Percentiles rank a stretch among this genome's conserved stretches.
phyloP scores from a whole-genome alignment of 92 coral and sea anemone genomes.

The Anthopleura xanthogrammica region DNA sequence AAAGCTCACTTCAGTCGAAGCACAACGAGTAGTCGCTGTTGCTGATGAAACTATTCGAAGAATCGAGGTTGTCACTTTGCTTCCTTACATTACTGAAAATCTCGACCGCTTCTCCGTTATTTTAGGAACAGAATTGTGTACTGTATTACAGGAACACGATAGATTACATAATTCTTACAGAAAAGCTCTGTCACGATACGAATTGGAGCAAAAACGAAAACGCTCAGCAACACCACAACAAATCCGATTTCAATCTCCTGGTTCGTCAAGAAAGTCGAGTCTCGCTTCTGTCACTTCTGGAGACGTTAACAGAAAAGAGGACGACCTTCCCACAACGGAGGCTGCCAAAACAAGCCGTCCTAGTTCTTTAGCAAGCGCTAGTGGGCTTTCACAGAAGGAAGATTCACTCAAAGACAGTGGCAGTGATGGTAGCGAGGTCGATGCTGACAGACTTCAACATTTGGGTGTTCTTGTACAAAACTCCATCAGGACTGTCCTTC shows the following conservation, averaged over 20 bases:
- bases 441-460: constrained; percentile 40
- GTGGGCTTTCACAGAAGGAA: constrained; percentile 22
- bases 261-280: constrained; percentile 76
- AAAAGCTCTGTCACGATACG: constrained; percentile 71
- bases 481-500: constrained; percentile 76
- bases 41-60: constrained; percentile 86
- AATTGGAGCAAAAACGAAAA: constrained; percentile 63
- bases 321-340: neutral
- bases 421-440: constrained; percentile 31
- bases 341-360: constrained; percentile 41
- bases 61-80: constrained; percentile 76
- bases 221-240: constrained; percentile 45
- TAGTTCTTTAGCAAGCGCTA: constrained; percentile 52
- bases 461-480: constrained; percentile 66
- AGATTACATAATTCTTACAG: constrained; percentile 80
- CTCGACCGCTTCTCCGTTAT: constrained; percentile 82
- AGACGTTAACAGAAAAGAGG: constrained; percentile 30
- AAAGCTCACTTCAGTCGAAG: constrained; percentile 93
- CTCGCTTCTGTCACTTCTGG: constrained; percentile 39
- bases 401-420: neutral
- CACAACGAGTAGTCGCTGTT: constrained; percentile 91
- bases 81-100: constrained; percentile 84
- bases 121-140: constrained; percentile 76
- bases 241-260: constrained; percentile 21
- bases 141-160: constrained; percentile 72